phyloP scores from a whole-genome alignment of 2,888 invertebrate species.

The Luperina testacea region DNA sequence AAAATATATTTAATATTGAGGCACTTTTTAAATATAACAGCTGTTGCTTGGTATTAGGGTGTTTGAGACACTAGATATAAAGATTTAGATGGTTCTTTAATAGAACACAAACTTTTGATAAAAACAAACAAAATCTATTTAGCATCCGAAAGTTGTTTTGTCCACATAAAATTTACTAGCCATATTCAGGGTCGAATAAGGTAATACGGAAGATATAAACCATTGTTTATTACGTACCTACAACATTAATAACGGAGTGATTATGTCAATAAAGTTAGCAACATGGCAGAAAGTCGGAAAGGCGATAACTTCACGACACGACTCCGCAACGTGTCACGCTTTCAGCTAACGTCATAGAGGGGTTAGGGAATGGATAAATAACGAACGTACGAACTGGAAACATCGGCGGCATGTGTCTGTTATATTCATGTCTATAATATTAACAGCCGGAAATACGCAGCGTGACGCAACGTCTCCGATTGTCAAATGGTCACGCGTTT shows the following conservation, averaged over 20 bases:
- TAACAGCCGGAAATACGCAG: not conserved
- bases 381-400: not conserved
- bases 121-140: constrained; percentile 15
- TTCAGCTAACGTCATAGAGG: constrained; percentile 32
- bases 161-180: constrained; percentile 28
- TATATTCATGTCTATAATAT: not conserved
- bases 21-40: too few relatives aligned
- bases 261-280: constrained; percentile 60
- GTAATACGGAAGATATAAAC: constrained; percentile 59
- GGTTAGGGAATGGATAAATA: constrained; percentile 16
- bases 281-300: constrained; percentile 43
- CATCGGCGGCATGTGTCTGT: too few relatives aligned
- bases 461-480: not conserved
- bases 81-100: not conserved
- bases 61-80: not conserved
- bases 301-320: constrained; percentile 45
- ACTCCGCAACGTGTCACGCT: constrained; percentile 23
- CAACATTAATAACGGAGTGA: constrained; percentile 51
- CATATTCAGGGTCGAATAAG: constrained; percentile 43
- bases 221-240: constrained; percentile 51
- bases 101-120: not conserved
- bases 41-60: not conserved
- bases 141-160: constrained; percentile 36
- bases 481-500: not conserved
- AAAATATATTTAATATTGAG: not conserved